phyloP scores from a whole-genome alignment of 2,888 invertebrate species.

The Macrosiphum euphorbiae region DNA sequence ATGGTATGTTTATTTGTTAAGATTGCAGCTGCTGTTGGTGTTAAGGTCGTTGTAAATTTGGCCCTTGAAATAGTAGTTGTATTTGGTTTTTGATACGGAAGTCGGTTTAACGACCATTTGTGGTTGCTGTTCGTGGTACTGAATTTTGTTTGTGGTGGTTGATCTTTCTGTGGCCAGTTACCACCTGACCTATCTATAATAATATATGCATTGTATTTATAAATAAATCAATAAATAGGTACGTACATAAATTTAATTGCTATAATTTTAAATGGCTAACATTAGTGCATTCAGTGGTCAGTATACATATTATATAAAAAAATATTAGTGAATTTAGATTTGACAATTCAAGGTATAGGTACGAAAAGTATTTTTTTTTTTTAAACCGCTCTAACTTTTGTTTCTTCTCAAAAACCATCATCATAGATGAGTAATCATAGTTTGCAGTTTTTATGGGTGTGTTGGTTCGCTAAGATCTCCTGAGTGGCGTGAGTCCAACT shows the following conservation, averaged over 20 bases:
- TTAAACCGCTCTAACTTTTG: neutral
- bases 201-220: neutral
- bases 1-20: constrained; percentile 12
- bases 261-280: neutral
- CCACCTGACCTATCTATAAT: neutral
- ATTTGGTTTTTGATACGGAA: neutral
- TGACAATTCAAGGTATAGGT: neutral
- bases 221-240: neutral
- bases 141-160: constrained; percentile 1
- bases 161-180: constrained; percentile 22
- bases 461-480: neutral
- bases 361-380: neutral
- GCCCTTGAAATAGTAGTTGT: neutral
- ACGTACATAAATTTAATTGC: neutral
- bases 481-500: neutral
- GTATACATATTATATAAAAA: neutral
- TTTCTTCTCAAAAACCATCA: neutral
- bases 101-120: constrained; percentile 1
- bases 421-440: too few species aligned
- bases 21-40: neutral
- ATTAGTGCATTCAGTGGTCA: neutral
- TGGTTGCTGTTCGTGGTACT: neutral
- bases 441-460: neutral
- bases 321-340: neutral
- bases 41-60: neutral